Base-by-base conservation (phyloP, 2,888 invertebrate species). In the Argynnis bischoffii region DNA sequence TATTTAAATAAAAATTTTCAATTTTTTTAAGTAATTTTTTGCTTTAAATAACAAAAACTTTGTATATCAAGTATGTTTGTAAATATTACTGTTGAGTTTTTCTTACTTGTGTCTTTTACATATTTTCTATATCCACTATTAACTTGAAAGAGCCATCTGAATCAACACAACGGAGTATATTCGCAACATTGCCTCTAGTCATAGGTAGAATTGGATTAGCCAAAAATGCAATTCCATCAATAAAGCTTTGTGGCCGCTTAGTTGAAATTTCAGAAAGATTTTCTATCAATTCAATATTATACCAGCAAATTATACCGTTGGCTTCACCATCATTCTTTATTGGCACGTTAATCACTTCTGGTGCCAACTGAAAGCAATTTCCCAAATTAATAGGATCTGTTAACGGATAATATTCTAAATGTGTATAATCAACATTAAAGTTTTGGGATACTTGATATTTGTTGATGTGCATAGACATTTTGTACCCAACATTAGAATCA, bases 401-500 rank as follows among this genome's bases (percentile, higher is more conserved):
- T 66, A 93, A 76, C 31, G 84, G 77, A 3, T 80, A 86, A 72
- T 89, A 92, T 46, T 88, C 82, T 59, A 94, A 80, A 66, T 85
- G 81, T 47, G 82, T 74, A 14, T 89, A 83, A 73, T 94, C 92
- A 55, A 94, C 78, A 74, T 87, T 87, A 68, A 93, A 93, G 76
- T 94, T 94, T 75, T 94, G 93, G 16, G 88, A 86, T 69, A 95
- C 95, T 79, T 93, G 89, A 81, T 93, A 95, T 74, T 90, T 86
- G 76, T 95, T 95, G 51, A 95, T 90, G 70, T 90, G 88, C 55
- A 88, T 81, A 4, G 93, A 93, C 67, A 95, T 92, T 72, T 86
- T 88, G 74, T 93, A 94, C 57, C 90, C 89, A 2, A 94, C 85
- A 82, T 95, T 94, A 41, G 84, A 84, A 79, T 95, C 94, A 74